Percentiles rank a stretch among this genome's conserved stretches.
Conservation (phyloP, 2,888 invertebrate species). For the Tenthredo scrophulariae region DNA sequence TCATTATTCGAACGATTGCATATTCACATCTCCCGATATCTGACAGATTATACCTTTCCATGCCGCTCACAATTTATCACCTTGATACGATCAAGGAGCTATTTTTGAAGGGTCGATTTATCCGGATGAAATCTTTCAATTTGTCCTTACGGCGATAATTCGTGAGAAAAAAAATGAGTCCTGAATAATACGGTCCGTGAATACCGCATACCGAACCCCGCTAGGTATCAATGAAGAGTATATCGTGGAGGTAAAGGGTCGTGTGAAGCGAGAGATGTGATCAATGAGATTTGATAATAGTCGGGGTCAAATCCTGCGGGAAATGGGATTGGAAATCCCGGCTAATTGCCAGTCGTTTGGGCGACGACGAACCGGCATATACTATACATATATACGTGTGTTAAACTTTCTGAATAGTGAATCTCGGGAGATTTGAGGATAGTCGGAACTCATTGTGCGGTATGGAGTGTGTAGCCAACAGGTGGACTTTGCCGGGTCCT, state of each 20-base stretch:
- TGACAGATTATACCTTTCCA: not conserved
- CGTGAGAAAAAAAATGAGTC: not conserved
- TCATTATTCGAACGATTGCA: not conserved
- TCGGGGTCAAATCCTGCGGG: conserved; percentile 23
- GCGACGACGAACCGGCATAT: not conserved
- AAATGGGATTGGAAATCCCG: conserved; percentile 42
- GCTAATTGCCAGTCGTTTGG: conserved; percentile 41
- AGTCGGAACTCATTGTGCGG: conserved; percentile 29
- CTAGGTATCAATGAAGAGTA: not conserved
- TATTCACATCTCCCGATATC: not conserved
- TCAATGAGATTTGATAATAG: conserved; percentile 36
- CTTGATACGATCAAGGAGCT: not conserved
- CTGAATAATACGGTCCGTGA: not conserved
- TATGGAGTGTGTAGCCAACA: conserved; percentile 21
- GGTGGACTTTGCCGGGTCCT: conserved; percentile 32
- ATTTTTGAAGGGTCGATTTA: not conserved
- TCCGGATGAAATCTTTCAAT: not conserved
- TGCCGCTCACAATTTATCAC: not conserved
- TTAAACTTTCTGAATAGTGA: conserved; percentile 15
- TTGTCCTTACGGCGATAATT: not conserved
- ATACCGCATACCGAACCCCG: not conserved
- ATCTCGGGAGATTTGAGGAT: not conserved
- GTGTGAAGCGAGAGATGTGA: not conserved
- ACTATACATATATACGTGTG: not conserved
- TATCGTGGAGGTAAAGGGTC: not conserved